A percentile compares a stretch with the other conserved stretches of the same genome.
phyloP scores from a whole-genome alignment of 2,797 vertebrate genomes.

The Eulemur mongoz region DNA sequence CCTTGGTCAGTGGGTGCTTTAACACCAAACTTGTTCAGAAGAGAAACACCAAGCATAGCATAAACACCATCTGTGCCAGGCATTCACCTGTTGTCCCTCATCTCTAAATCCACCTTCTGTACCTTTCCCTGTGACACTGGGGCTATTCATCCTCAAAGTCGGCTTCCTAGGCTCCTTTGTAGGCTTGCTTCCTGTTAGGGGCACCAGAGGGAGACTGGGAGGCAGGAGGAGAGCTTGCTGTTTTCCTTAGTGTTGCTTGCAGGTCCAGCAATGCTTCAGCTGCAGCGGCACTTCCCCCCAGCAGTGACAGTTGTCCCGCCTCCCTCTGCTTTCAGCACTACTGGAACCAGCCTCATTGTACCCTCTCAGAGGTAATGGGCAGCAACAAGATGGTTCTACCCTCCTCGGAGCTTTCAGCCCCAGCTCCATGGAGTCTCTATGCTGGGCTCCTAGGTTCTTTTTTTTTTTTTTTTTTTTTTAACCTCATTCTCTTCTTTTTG shows the following conservation, averaged over 20 bases:
- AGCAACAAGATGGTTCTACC: neutral
- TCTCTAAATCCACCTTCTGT: neutral
- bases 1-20: neutral
- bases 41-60: neutral
- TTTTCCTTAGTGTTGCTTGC: neutral
- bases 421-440: neutral
- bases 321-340: neutral
- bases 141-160: neutral
- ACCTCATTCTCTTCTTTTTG: neutral
- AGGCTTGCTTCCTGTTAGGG: neutral
- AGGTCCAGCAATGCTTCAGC: neutral
- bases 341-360: neutral
- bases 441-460: neutral
- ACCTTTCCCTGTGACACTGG: neutral
- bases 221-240: neutral
- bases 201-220: neutral
- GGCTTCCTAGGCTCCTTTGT: neutral
- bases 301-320: neutral
- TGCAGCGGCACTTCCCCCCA: neutral
- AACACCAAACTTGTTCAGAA: neutral
- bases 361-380: neutral
- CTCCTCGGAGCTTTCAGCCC: neutral
- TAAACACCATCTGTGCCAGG: neutral
- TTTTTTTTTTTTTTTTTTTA: neutral
- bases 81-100: neutral